phyloP scores from a whole-genome alignment of 2,113 vertebrate genomes.

The Austrofundulus limnaeus region DNA sequence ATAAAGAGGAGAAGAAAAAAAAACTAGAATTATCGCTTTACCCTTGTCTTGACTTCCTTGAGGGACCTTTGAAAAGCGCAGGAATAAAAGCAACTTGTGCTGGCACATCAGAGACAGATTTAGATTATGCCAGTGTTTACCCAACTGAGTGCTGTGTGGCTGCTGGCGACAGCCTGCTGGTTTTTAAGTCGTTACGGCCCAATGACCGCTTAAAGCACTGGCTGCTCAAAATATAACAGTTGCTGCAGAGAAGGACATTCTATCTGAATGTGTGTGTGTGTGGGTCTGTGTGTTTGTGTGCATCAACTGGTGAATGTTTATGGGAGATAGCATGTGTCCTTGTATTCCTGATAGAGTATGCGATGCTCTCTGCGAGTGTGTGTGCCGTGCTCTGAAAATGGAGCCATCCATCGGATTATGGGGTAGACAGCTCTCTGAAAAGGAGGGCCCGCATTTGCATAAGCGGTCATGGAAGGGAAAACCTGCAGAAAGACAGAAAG shows the following conservation, averaged over 20 bases:
- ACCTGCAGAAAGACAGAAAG: slow-evolving; percentile 38
- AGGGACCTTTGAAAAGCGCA: slow-evolving; percentile 62
- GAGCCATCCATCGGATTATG: slow-evolving; percentile 77
- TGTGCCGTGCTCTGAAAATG: slow-evolving; percentile 60
- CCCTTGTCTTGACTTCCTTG: slow-evolving; percentile 74
- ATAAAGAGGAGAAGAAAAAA: neutral
- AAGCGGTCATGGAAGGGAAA: slow-evolving; percentile 54
- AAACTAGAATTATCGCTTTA: slow-evolving; percentile 62
- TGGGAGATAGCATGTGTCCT: slow-evolving; percentile 57
- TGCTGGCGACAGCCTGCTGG: slow-evolving; percentile 62
- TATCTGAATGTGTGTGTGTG: slow-evolving; percentile 10
- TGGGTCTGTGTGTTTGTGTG: slow-evolving; percentile 4
- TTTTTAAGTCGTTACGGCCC: slow-evolving; percentile 66
- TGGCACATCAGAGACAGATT: slow-evolving; percentile 70
- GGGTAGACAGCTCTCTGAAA: slow-evolving; percentile 70
- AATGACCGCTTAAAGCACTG: slow-evolving; percentile 55
- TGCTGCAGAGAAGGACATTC: slow-evolving; percentile 47
- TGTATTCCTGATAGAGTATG: slow-evolving; percentile 54
- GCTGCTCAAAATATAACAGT: slow-evolving; percentile 41
- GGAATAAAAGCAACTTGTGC: slow-evolving; percentile 55
- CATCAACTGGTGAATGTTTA: slow-evolving; percentile 33
- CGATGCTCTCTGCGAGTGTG: slow-evolving; percentile 31
- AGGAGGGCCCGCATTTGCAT: slow-evolving; percentile 71
- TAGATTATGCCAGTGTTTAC: slow-evolving; percentile 74
- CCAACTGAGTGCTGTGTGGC: slow-evolving; percentile 61